phyloP scores from a whole-genome alignment of 2,888 invertebrate genomes.

The Calameuta pallipes region DNA sequence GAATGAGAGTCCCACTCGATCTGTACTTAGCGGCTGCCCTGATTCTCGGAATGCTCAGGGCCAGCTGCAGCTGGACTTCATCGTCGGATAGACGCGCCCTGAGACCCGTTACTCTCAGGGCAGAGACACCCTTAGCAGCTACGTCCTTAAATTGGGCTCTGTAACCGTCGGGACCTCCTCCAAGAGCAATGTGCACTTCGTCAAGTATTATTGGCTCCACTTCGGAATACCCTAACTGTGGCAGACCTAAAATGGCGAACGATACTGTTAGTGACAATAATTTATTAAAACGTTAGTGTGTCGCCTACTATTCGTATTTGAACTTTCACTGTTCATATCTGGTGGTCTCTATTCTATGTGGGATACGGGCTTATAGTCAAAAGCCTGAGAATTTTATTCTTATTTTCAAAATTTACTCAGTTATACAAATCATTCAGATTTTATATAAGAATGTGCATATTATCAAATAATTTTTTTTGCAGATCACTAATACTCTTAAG shows the following conservation, averaged over 20 bases:
- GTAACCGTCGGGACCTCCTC: conserved; percentile 85
- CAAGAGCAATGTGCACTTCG: conserved; percentile 83
- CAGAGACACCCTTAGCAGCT: conserved; percentile 83
- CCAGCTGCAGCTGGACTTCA: conserved; percentile 84
- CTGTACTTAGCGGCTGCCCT: conserved; percentile 83
- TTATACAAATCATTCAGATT: not conserved
- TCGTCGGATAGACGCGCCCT: conserved; percentile 73
- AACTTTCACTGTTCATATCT: not conserved
- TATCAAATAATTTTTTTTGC: not conserved
- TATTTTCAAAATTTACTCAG: not conserved
- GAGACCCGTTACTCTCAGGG: conserved; percentile 82
- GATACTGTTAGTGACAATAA: not conserved
- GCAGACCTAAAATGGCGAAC: conserved; percentile 47
- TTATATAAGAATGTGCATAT: not conserved
- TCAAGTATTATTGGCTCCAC: conserved; percentile 86
- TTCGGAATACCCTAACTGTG: conserved; percentile 58
- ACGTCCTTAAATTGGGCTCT: conserved; percentile 84
- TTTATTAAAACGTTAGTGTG: not conserved
- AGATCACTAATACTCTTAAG: not conserved
- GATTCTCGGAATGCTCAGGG: conserved; percentile 83
- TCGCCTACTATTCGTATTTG: not conserved
- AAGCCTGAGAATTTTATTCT: not conserved
- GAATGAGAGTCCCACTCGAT: conserved; percentile 82
- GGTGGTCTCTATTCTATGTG: not conserved
- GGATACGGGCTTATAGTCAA: not conserved